These are phyloP conservation scores for Thalassoma bifasciatum DNA, from an alignment of 2,113 vertebrate species.

Conservation along the genomic window DNA sequence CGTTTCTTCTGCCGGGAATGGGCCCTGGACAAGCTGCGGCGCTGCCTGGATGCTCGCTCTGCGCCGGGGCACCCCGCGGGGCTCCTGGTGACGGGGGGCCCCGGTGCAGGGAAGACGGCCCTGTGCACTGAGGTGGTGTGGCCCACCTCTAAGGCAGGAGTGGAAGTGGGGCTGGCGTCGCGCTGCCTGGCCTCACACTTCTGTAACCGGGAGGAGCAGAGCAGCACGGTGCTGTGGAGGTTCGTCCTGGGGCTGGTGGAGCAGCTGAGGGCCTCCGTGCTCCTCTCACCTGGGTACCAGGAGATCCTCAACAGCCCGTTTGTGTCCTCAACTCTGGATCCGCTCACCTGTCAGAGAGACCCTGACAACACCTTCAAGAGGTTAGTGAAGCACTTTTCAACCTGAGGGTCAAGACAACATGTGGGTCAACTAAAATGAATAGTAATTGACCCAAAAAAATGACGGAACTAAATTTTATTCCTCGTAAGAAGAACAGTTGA, in stretches of 20 bases:
- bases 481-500: no score
- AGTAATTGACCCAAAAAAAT: no score
- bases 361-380: constrained; percentile 85
- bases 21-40: constrained; percentile 84
- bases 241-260: constrained; percentile 83
- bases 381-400: constrained; percentile 59
- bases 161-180: constrained; percentile 63
- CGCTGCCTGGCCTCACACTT: constrained; percentile 85
- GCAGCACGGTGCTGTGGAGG: constrained; percentile 74
- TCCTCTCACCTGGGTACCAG: constrained; percentile 74
- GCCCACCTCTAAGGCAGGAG: constrained; percentile 80
- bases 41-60: constrained; percentile 75
- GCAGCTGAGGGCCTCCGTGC: constrained; percentile 78
- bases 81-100: constrained; percentile 82
- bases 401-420: no score
- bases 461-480: no score
- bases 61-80: constrained; percentile 58
- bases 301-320: constrained; percentile 61
- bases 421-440: no score
- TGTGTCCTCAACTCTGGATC: constrained; percentile 70
- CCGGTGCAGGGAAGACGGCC: constrained; percentile 85
- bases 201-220: constrained; percentile 81
- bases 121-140: constrained; percentile 81
- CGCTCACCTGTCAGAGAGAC: constrained; percentile 74
- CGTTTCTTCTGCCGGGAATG: constrained; percentile 87